Base-by-base conservation (phyloP, 2,113 vertebrate species). In the Strix aluco region DNA sequence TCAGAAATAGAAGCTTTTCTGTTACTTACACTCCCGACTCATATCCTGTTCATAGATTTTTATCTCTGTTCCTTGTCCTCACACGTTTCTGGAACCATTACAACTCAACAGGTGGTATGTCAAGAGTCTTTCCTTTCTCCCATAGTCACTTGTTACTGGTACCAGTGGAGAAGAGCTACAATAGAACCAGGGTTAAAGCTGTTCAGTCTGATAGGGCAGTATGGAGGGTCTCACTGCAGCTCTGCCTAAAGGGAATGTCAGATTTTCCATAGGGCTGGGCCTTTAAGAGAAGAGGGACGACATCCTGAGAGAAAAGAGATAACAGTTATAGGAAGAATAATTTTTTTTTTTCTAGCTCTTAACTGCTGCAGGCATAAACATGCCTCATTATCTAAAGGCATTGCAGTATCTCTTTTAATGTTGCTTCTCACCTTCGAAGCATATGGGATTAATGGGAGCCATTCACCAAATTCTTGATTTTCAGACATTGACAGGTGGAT, bases 331-430 rank as follows among this genome's bases (percentile, higher is more conserved):
- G 72, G 27, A 69, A 75, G 58, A 83, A 51, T 65, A 13, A 14
- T 51, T 86, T 30, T 66, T 91, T 88, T 90, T 78, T 69, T 88
- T 88, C n/a, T n/a, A 81, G 20, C 36, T 89, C 32, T 73, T 82
- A 79, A 59, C 42, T 63, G 58, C 63, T 92, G 11, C 62, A 58
- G 40, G 46, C 19, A 30, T 77, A 82, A 94, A 77, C n/a, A 42
- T 27, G 30, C 26, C 13, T 94, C 27, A 11, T 88, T 55, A 52
- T 72, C 26, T 69, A n/a, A 87, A 94, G 42, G 26, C n/a, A 38
- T 69, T 47, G 20, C 19, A 38, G 9, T 57, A 16, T 77, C 52
- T 91, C 5, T 20, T 52, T 38, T 34, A 66, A 46, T 51, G 59
- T 55, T 74, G 52, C 42, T 78, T 86, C 70, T 94, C 29, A 65